Base-by-base conservation (phyloP, 2,888 invertebrate species). In the Pasiphila rectangulata region DNA sequence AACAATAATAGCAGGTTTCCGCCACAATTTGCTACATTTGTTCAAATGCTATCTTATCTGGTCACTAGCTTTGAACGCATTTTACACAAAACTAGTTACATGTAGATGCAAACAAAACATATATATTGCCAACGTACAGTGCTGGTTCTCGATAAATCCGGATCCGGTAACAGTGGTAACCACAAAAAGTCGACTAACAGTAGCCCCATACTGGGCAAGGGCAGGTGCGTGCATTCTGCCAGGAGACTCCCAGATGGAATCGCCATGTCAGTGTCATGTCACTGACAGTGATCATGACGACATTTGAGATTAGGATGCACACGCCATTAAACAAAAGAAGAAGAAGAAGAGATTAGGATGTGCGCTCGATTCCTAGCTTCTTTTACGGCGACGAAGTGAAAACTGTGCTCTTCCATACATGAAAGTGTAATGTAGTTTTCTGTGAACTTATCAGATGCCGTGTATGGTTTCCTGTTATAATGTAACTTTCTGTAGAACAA, bases 281-380 rank as follows among this genome's bases (percentile, higher is more conserved):
- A 23, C 30, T 44, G 52, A 50, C 56, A 49, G 48, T 23, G 46
- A 21, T 36, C 49, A 38, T 35, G 17, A 32, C 17, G 38, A n/a
- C n/a, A n/a, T n/a, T n/a, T n/a, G n/a, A n/a, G n/a, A n/a, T n/a
- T n/a, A n/a, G n/a, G n/a, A n/a, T n/a, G n/a, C n/a, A n/a, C n/a
- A n/a, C n/a, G n/a, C n/a, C n/a, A n/a, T n/a, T n/a, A n/a, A n/a
- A n/a, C n/a, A n/a, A n/a, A n/a, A n/a, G n/a, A n/a, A n/a, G n/a
- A n/a, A n/a, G n/a, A n/a, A n/a, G n/a, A n/a, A n/a, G n/a, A 49
- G 49, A 49, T 56, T 54, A 41, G 49, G 35, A 56, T 51, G 36
- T 30, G 32, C 4, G 9, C 10, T 7, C 23, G 36, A 34, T 41
- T 47, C 15, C 15, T 9, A 35, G 35, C 7, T 21, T 36, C 25